Evolutionary conservation across 1,140 invertebrate species (phyloP).

Genomic region (Heterodera carotae): DNA sequence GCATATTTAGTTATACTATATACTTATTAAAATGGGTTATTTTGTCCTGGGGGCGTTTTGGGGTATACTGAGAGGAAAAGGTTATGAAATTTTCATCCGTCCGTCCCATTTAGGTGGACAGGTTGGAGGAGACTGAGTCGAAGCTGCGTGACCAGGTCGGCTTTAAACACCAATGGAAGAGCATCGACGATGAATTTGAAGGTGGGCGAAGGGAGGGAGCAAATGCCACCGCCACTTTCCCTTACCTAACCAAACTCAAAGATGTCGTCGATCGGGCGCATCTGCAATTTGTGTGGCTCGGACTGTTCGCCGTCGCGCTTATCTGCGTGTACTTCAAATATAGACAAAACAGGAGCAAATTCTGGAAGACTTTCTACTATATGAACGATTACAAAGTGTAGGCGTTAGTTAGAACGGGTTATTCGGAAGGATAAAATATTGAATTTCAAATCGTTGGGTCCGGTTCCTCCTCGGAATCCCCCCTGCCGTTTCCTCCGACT

Average conservation of each 20-base stretch:
- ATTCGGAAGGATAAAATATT: too few species aligned
- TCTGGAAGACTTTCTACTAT: conserved; percentile 65
- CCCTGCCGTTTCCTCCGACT: too few species aligned
- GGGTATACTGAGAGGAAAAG: too few species aligned
- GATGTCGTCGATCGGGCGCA: conserved; percentile 38
- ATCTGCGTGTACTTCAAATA: conserved; percentile 59
- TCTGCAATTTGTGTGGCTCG: conserved; percentile 52
- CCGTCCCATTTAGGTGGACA: conserved; percentile 51
- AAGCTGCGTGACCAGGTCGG: conserved; percentile 45
- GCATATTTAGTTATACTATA: too few species aligned
- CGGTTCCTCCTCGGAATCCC: too few species aligned
- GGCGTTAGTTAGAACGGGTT: conserved; percentile 1
- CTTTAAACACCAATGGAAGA: conserved; percentile 51
- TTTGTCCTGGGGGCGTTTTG: not conserved
- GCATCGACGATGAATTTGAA: conserved; percentile 46
- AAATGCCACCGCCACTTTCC: not conserved
- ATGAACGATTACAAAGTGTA: conserved; percentile 64
- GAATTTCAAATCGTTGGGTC: too few species aligned
- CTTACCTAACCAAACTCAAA: too few species aligned
- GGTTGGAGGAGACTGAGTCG: conserved; percentile 57
- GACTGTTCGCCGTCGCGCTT: conserved; percentile 47
- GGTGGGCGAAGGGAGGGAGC: conserved; percentile 4
- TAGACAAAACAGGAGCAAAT: conserved; percentile 59
- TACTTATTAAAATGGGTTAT: too few species aligned
- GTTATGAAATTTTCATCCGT: not conserved